Conservation (phyloP, 2,888 invertebrate species). For the Lucinisca nassula region DNA sequence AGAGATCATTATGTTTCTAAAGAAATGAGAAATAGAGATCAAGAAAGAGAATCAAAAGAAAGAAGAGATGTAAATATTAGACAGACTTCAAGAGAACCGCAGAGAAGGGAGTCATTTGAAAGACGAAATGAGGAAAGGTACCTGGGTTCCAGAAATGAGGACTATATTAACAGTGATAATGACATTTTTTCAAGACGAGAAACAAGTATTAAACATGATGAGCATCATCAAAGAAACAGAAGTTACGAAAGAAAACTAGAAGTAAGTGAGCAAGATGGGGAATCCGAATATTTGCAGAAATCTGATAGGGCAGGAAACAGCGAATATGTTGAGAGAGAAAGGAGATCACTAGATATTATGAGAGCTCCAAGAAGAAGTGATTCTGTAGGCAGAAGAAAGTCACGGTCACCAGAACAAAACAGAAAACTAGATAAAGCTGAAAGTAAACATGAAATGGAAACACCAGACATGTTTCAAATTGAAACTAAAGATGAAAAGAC, state of each 20-base stretch:
- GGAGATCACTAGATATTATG: background rate
- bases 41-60: background rate
- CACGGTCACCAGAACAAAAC: background rate
- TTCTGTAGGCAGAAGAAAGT: background rate
- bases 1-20: background rate
- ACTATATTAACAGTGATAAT: background rate
- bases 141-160: background rate
- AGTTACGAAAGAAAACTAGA: background rate
- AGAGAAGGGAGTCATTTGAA: background rate
- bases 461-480: background rate
- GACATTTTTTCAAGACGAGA: no score
- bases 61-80: background rate
- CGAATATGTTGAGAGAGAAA: background rate
- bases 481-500: slow-evolving; percentile 6
- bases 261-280: background rate
- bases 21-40: background rate
- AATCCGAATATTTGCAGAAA: background rate
- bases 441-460: background rate
- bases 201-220: background rate
- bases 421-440: background rate
- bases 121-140: background rate
- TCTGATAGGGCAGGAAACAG: background rate
- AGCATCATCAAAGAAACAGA: background rate
- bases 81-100: background rate
- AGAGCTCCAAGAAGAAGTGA: background rate